Base-by-base conservation (phyloP, 2,113 vertebrate genomes). In the Cygnus atratus region DNA sequence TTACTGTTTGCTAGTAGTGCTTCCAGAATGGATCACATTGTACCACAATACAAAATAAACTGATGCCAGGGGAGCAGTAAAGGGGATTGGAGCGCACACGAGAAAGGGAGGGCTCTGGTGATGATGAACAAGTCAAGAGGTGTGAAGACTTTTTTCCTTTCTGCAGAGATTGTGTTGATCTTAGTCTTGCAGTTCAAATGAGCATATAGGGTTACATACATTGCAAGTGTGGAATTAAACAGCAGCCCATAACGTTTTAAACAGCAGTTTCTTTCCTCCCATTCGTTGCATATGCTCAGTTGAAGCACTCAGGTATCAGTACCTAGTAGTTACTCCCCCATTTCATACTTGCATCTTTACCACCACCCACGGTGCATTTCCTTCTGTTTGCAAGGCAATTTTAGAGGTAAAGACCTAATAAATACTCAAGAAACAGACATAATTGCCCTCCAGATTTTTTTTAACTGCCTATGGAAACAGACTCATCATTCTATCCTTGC, bases 1-100 rank as follows among this genome's bases (percentile, higher is more conserved):
- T 91, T 62, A 84, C 46, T 35, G n/a, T 76, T 76, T 92, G 86
- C 80, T 92, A 90, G 62, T 83, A 88, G 61, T n/a, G 80, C 55
- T 78, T 66, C 81, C 82, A 87, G 63, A 86, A 82, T 9, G 35
- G 61, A 90, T 93, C 76, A 10, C 61, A 31, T 1, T 37, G 76
- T n/a, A 72, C 26, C 73, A 48, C 76, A 31, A 54, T 35, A 81
- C 57, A 91, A 87, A 77, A 85, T 14, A 22, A 90, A 89, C 9
- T 31, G 88, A 80, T n/a, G n/a, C 55, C 54, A 26, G 73, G 84
- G 44, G 87, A 91, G 74, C 76, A 31, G 65, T 83, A 77, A 75
- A 72, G 61, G 5, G 46, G 61, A 46, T 10, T 72, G 83, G 24
- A 83, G 58, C 5, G 37, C 3, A 10, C 10, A 65, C 1, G 7